Percentiles rank a stretch among this genome's conserved stretches.
Evolutionary conservation across 1,140 invertebrate genomes (phyloP).

Genomic region (Dendrolimus kikuchii): DNA sequence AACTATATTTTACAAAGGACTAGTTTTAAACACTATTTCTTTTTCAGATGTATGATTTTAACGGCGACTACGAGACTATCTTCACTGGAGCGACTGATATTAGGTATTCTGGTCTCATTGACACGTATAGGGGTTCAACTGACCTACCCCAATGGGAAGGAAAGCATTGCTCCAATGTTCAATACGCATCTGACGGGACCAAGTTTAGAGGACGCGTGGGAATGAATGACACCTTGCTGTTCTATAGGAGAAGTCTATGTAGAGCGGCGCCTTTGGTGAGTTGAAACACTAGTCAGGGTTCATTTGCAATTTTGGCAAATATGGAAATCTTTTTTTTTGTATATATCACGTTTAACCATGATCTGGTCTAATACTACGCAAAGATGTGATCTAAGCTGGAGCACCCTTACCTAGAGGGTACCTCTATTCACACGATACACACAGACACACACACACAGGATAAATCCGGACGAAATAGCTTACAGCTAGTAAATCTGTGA

Average conservation of each 20-base stretch:
- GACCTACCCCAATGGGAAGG: slow-evolving; percentile 84
- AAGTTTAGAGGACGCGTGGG: slow-evolving; percentile 83
- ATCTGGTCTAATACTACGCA: no score
- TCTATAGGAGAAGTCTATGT: slow-evolving; percentile 89
- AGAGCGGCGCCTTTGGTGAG: slow-evolving; percentile 81
- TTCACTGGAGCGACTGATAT: slow-evolving; percentile 81
- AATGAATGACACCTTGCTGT: slow-evolving; percentile 79
- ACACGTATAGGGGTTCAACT: slow-evolving; percentile 81
- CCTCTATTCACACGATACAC: no score
- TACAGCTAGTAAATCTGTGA: no score
- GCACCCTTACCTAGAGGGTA: no score
- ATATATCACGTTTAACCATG: neutral
- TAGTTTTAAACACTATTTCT: neutral
- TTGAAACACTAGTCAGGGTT: slow-evolving; percentile 9
- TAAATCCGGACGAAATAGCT: no score
- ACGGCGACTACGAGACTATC: slow-evolving; percentile 84
- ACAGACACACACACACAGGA: no score
- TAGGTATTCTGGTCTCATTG: slow-evolving; percentile 76
- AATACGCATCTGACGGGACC: slow-evolving; percentile 87
- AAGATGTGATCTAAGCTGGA: no score
- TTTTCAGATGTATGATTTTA: slow-evolving; percentile 88
- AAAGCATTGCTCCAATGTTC: slow-evolving; percentile 82
- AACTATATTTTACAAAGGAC: no score
- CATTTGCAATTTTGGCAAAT: neutral
- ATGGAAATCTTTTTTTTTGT: neutral